Evolutionary conservation across 2,888 invertebrate genomes (phyloP).

Genomic region (Erebia aethiops): DNA sequence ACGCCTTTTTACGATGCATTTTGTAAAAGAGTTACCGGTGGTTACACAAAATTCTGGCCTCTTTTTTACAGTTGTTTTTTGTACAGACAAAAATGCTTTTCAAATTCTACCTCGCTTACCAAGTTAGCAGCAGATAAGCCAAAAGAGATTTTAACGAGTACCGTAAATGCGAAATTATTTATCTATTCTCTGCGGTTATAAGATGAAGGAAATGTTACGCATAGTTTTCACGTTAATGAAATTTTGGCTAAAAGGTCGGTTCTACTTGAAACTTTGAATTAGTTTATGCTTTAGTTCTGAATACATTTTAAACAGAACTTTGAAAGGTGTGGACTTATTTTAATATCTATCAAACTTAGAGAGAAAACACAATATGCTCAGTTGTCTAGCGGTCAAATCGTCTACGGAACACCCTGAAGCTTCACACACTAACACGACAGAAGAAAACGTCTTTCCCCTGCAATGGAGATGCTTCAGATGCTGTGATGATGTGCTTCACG

Average conservation of each 20-base stretch:
- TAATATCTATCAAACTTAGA: too few relatives aligned
- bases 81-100: slow-evolving; percentile 12
- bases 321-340: too few relatives aligned
- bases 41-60: slow-evolving; percentile 13
- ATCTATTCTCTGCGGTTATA: slow-evolving; percentile 3
- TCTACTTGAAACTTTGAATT: background rate
- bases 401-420: too few relatives aligned
- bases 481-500: too few relatives aligned
- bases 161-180: slow-evolving; percentile 18
- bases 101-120: slow-evolving; percentile 14
- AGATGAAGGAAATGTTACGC: slow-evolving; percentile 9
- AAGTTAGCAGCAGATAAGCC: slow-evolving; percentile 4
- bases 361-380: too few relatives aligned
- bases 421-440: too few relatives aligned
- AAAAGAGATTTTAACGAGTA: slow-evolving; percentile 10
- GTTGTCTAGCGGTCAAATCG: too few relatives aligned
- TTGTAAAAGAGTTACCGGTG: slow-evolving; percentile 15
- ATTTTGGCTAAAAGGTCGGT: slow-evolving; percentile 4
- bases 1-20: slow-evolving; percentile 4
- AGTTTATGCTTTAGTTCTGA: background rate
- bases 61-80: slow-evolving; percentile 3
- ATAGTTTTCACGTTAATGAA: slow-evolving; percentile 3
- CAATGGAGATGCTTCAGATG: too few relatives aligned
- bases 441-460: too few relatives aligned
- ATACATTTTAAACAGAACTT: background rate